Evolutionary conservation across 2,797 vertebrate genomes (phyloP), one percentile per base, ranked within the genome.

Genomic region (Australoheros facetus): DNA sequence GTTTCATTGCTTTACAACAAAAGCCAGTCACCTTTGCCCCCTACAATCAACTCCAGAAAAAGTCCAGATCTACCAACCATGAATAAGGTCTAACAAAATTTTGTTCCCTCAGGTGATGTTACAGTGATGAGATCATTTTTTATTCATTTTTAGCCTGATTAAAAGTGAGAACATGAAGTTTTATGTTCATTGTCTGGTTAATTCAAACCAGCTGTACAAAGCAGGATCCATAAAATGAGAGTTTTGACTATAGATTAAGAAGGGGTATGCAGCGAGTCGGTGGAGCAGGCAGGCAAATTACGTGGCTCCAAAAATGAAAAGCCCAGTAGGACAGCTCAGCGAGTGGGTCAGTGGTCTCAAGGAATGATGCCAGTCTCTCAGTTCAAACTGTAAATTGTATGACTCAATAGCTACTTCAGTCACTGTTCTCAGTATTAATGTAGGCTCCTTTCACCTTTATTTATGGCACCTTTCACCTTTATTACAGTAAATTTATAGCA

Each of bases 11-110:
- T 83, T 78, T 64, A 73, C 73, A 85, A 89, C 79, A 56, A 75
- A 87, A 84, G 81, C 66, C 80, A 42, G 78, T 87, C 89, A 93
- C 93, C 92, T 87, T 55, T 91, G 85, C 87, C 89, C 91, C 56
- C 7, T 59, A 56, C 86, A 83, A 91, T 94, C 89, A 90, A 80
- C 81, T 84, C 72, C 34, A 64, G 62, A 56, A 85, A 83, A 86
- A 86, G 5, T 56, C 42, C 75, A 69, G 51, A 83, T 77, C 82
- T 14, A 60, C 34, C 53, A 77, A 79, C 37, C 53, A 7, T 39
- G 28, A 23, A 42, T 62, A 48, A 81, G 45, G 58, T 73, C 75
- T 53, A 77, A 77, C 39, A 78, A 79, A 73, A 78, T 2, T 53
- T 72, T 75, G 23, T 26, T 86, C 82, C 73, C 77, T 34, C 7